Conservation (phyloP, 2,797 vertebrate genomes). For the Pterois miles region DNA sequence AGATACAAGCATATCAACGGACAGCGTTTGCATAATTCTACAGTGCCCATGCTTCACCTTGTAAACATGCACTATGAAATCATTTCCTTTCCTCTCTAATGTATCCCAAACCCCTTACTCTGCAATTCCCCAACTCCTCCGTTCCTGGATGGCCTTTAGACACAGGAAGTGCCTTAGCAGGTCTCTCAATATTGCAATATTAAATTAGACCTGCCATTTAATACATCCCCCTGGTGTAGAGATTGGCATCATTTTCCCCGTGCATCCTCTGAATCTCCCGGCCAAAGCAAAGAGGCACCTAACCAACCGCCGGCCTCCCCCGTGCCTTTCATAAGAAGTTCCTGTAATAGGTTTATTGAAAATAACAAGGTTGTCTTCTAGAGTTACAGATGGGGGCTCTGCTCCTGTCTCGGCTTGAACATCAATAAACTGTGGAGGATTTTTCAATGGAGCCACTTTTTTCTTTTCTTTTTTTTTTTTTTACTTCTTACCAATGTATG, state of each 20-base stretch:
- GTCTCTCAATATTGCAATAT: constrained; percentile 76
- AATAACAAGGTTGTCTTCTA: constrained; percentile 79
- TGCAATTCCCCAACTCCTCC: constrained; percentile 67
- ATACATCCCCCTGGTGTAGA: constrained; percentile 71
- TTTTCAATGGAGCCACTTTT: constrained; percentile 38
- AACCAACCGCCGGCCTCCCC: constrained; percentile 57
- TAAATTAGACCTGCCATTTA: constrained; percentile 80
- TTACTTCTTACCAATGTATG: constrained; percentile 1
- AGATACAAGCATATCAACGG: constrained; percentile 34
- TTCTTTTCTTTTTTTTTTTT: constrained; percentile 6
- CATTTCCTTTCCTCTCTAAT: constrained; percentile 70
- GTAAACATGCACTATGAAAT: constrained; percentile 52
- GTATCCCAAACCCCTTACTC: constrained; percentile 70
- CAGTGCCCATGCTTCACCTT: constrained; percentile 42
- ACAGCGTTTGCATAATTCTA: constrained; percentile 29
- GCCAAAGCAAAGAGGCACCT: constrained; percentile 70
- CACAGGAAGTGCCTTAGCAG: constrained; percentile 80
- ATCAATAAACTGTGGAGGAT: constrained; percentile 56
- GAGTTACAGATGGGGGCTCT: constrained; percentile 65
- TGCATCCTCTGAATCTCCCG: constrained; percentile 65
- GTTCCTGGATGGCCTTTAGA: constrained; percentile 70
- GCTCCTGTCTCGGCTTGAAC: constrained; percentile 57
- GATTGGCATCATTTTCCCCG: constrained; percentile 69
- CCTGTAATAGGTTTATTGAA: constrained; percentile 78
- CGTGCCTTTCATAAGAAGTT: constrained; percentile 64